A percentile compares a stretch with the other conserved stretches of the same genome.
These are phyloP conservation scores for Polyommatus iphigenia DNA, from an alignment of 2,888 invertebrate species.

Conservation along the genomic window DNA sequence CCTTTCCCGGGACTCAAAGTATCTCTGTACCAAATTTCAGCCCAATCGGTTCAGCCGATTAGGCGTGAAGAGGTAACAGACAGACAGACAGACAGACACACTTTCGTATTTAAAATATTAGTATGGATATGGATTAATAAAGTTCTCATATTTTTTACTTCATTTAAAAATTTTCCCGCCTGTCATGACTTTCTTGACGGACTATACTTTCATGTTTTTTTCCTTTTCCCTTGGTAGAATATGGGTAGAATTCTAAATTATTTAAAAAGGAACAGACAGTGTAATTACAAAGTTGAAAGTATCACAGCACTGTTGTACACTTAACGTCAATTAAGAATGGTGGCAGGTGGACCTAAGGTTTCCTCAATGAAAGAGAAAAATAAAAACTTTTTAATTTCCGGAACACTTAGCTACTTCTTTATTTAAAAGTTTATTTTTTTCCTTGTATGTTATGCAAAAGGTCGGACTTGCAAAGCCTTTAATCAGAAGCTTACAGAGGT, in stretches of 20 bases:
- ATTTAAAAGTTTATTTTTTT: neutral
- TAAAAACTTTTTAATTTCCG: slow-evolving; percentile 2
- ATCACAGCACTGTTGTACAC: neutral
- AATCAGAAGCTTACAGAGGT: slow-evolving; percentile 28
- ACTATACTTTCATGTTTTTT: too few relatives aligned
- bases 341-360: slow-evolving; percentile 18
- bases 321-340: slow-evolving; percentile 20
- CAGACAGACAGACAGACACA: too few relatives aligned
- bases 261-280: neutral
- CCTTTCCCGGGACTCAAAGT: too few relatives aligned
- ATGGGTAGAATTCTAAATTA: neutral
- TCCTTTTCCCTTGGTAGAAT: neutral
- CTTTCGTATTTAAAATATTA: too few relatives aligned
- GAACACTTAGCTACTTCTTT: neutral
- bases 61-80: too few relatives aligned
- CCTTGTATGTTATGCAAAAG: slow-evolving; percentile 28
- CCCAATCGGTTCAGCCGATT: too few relatives aligned
- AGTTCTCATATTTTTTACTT: too few relatives aligned
- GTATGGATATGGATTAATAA: too few relatives aligned
- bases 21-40: too few relatives aligned
- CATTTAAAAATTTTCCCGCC: too few relatives aligned
- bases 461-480: neutral
- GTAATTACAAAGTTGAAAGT: neutral
- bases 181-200: too few relatives aligned
- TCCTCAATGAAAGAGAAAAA: neutral